Base-by-base conservation (phyloP, 1,140 invertebrate species). In the Linepithema humile region DNA sequence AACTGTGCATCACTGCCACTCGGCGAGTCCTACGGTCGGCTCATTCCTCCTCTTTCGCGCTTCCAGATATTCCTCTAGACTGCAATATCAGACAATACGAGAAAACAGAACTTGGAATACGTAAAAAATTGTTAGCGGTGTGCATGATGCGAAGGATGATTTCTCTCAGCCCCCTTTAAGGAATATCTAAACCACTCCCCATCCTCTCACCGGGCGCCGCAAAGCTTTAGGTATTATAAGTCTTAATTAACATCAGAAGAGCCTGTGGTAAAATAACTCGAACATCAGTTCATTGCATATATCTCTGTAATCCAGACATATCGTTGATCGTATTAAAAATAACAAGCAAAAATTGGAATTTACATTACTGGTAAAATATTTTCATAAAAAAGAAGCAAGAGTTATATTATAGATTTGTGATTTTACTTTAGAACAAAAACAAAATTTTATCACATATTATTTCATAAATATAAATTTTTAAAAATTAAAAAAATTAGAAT, bases 61-160 rank as follows among this genome's bases (percentile, higher is more conserved):
- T 87, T 87, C 48, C 62, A 77, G 62, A 70, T 82, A 82, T 64
- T 77, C 82, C 64, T 65, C 26, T 43, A 80, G 64, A 83, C 82
- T 77, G 72, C 62, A 77, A 83, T 69, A 77, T 64, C 70, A 83
- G 85, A 87, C 86, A 86, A 87, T 87, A 87, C 85, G 6, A 70
- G 26, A 80, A 55, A 85, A 87, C 59, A 32, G 69, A 69, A 78
- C 75, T 78, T 80, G n/a, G 48, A 70, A 80, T 69, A 80, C 26
- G n/a, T 62, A 40, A 35, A 35, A 43, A 55, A 55, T n/a, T 80
- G 64, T 80, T 80, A 80, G 48, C 35, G 48, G 75, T 80, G 48
- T 80, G 75, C 64, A 70, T 78, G 62, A 78, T 69, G 64, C 75
- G 64, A 69, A 70, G 48, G 17, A 80, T 80, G 64, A 80, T 55